phyloP scores from a whole-genome alignment of 2,113 vertebrate species.

The Pseudolaguvia tuberculata region DNA sequence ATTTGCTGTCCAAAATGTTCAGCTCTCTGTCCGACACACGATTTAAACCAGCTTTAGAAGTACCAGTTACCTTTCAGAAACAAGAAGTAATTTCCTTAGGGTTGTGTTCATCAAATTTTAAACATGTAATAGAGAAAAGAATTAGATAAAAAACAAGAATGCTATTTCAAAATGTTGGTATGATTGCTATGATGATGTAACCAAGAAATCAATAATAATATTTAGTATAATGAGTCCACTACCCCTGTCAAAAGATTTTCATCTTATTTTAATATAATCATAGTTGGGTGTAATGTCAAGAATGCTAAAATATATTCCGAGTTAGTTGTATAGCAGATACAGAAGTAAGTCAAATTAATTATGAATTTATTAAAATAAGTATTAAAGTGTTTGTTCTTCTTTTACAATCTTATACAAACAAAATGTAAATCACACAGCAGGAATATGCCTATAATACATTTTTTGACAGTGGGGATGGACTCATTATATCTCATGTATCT shows the following conservation, averaged over 20 bases:
- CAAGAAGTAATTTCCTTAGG: constrained; percentile 59
- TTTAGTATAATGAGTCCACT: constrained; percentile 45
- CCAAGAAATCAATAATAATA: constrained; percentile 54
- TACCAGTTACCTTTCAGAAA: constrained; percentile 26
- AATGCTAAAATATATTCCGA: background rate
- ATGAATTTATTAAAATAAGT: background rate
- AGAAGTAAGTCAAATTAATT: background rate
- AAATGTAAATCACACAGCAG: background rate
- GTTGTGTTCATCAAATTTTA: constrained; percentile 52
- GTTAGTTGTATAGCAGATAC: background rate
- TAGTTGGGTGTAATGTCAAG: background rate
- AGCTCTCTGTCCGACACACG: background rate
- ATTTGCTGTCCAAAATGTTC: constrained; percentile 21
- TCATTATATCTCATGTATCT: constrained; percentile 41
- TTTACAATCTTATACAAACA: too few relatives aligned
- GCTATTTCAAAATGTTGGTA: constrained; percentile 57
- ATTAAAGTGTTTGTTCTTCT: background rate
- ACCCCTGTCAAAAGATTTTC: constrained; percentile 44
- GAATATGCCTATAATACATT: background rate
- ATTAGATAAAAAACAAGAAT: constrained; percentile 44
- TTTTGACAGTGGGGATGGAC: constrained; percentile 50
- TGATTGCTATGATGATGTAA: constrained; percentile 58
- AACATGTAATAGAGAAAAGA: constrained; percentile 12
- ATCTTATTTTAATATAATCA: background rate
- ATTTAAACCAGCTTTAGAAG: constrained; percentile 13